Base-by-base conservation (phyloP, 1,140 invertebrate species). In the Solen grandis region DNA sequence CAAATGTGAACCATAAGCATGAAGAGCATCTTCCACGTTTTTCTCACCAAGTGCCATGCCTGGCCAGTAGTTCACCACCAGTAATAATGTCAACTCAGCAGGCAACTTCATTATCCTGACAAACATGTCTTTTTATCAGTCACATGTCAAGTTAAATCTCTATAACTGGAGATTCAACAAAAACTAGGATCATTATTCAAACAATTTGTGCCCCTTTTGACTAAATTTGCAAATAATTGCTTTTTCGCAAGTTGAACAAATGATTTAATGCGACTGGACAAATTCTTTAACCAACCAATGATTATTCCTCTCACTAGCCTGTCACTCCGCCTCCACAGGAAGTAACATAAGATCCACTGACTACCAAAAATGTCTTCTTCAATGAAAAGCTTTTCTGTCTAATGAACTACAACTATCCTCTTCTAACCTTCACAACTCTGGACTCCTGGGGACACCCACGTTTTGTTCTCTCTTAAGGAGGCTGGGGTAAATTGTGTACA, bases 111-210 rank as follows among this genome's bases (percentile, higher is more conserved):
- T 70, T 31, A 70, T 2, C 68, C 0, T 70, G 68, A 70, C 52
- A 29, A n/a, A 36, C 25, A 29, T 70, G 68, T 55, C 50, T 55
- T 22, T 52, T 33, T 31, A 50, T 35, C 50, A 22, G 25, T 70
- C 68, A 70, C 57, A 54, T 70, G 68, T 70, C 68, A 70, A 70
- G 38, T 70, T 70, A 55, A 70, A 70, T 70, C 31, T 55, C 68
- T 33, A 70, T 31, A 70, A n/a, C 41, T 16, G 10, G 13, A 29
- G 19, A 57, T 19, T 35, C 29, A 31, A n/a, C 33, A 4, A 57
- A 70, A 70, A 55, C 68, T 52, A 70, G 50, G 50, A 35, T 33
- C 38, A 70, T 54, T 54, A 70, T 38, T 54, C 57, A 55, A 54
- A 70, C 68, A 70, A 70, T 70, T 69, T 69, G 66, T 5, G 3